Evolutionary conservation across 2,797 vertebrate species (phyloP), one percentile per base, ranked within the genome.

Genomic region (Sarcophilus harrisii): DNA sequence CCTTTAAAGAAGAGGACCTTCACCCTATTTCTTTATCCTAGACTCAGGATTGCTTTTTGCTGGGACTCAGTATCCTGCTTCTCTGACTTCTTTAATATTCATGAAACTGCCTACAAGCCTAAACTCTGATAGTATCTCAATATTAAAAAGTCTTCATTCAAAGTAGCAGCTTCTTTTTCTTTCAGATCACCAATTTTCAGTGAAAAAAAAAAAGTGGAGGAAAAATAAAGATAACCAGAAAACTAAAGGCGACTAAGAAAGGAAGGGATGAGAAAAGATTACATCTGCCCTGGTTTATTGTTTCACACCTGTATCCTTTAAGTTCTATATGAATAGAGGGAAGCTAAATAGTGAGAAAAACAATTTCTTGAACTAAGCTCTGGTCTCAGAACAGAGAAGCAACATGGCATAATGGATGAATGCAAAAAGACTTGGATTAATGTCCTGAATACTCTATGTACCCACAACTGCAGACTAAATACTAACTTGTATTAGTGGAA

Each of bases 1-100:
- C 94, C 90, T 96, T 93, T 91, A 92, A 94, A 96, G 89, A 54
- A 94, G 95, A 91, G 24, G 16, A 52, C 93, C 60, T 87, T 94
- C 58, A 57, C 93, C n/a, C 94, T 57, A 94, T 59, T 49, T 95
- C 87, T 90, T 57, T 49, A 32, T 95, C 93, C 30, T 13, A 55
- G 87, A 73, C 24, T 91, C 89, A 89, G 62, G 57, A 29, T 87
- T 60, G 27, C 14, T 87, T 11, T 87, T 87, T 49, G 38, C 38
- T 81, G 21, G 66, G 38, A 45, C 57, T 91, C 52, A 1, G 30
- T n/a, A 30, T 91, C n/a, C 91, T 57, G 81, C 12, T 91, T 93
- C 32, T 59, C 57, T 12, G 30, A 32, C 89, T 91, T 95, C 49
- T 90, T 89, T 49, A 95, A 93, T 58, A 92, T 93, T 96, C 96